phyloP scores from a whole-genome alignment of 2,797 vertebrate species.

The Eremophila alpestris region DNA sequence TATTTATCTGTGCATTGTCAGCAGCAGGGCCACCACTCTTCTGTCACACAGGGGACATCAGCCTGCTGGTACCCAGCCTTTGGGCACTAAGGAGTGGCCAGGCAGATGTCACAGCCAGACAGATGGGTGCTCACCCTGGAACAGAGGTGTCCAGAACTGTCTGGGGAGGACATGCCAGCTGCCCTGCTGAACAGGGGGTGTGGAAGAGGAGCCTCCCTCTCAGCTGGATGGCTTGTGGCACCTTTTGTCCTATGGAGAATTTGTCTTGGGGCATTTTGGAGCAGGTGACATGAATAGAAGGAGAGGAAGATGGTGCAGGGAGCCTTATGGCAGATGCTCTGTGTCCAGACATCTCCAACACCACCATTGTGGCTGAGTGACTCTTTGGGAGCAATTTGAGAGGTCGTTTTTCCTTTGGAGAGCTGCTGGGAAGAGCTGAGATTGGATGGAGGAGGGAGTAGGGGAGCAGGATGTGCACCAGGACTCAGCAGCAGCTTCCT shows the following conservation, averaged over 20 bases:
- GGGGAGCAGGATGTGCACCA: neutral
- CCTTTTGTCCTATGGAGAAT: rapidly evolving
- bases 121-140: neutral
- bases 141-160: neutral
- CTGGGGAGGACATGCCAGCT: neutral
- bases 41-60: neutral
- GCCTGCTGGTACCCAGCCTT: neutral
- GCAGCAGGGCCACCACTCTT: neutral
- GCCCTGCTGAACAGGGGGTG: neutral
- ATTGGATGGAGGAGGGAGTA: neutral
- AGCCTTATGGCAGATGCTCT: neutral
- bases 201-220: neutral
- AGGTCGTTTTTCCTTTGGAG: neutral
- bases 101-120: neutral
- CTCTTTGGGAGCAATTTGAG: neutral
- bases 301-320: neutral
- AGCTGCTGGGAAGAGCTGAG: neutral
- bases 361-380: neutral
- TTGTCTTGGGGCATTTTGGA: neutral
- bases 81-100: neutral
- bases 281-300: neutral
- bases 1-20: neutral
- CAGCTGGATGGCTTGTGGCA: neutral
- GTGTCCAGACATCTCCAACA: neutral
- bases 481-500: neutral